Evolutionary conservation across 1,140 invertebrate genomes (phyloP).

Genomic region (Meloidogyne hapla): DNA sequence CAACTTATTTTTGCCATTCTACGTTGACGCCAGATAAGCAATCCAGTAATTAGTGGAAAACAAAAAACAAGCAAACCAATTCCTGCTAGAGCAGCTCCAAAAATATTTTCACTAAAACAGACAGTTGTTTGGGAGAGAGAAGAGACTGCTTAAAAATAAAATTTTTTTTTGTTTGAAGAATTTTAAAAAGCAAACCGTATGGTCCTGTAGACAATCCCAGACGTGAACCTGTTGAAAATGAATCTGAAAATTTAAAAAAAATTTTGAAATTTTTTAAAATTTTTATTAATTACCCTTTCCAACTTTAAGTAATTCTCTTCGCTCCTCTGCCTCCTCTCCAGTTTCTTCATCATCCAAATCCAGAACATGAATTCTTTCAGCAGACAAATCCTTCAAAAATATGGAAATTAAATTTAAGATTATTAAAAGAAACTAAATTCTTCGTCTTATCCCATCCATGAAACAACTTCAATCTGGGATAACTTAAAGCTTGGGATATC

Average conservation of each 20-base stretch:
- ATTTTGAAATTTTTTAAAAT: neutral
- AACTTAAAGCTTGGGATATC: no score
- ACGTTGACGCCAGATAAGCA: neutral
- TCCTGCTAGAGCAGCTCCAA: neutral
- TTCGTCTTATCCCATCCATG: no score
- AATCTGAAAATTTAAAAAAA: neutral
- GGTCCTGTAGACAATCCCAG: neutral
- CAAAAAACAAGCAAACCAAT: neutral
- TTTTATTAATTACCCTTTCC: neutral
- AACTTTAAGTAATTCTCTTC: slow-evolving; percentile 4
- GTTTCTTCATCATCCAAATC: slow-evolving; percentile 56
- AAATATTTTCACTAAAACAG: neutral
- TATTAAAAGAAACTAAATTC: no score
- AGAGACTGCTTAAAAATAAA: neutral
- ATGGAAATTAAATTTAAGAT: no score
- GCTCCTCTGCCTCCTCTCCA: neutral
- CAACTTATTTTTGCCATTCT: neutral
- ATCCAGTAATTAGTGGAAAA: neutral
- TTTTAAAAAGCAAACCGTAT: neutral
- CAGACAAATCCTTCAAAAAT: slow-evolving; percentile 51
- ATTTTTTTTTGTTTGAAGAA: neutral
- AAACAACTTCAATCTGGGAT: no score
- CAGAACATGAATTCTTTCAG: slow-evolving; percentile 60
- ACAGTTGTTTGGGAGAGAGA: neutral
- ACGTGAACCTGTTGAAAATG: neutral